These are phyloP conservation scores for Rotaria sp. DNA, from an alignment of 2,888 invertebrate genomes.

Conservation along the genomic window DNA sequence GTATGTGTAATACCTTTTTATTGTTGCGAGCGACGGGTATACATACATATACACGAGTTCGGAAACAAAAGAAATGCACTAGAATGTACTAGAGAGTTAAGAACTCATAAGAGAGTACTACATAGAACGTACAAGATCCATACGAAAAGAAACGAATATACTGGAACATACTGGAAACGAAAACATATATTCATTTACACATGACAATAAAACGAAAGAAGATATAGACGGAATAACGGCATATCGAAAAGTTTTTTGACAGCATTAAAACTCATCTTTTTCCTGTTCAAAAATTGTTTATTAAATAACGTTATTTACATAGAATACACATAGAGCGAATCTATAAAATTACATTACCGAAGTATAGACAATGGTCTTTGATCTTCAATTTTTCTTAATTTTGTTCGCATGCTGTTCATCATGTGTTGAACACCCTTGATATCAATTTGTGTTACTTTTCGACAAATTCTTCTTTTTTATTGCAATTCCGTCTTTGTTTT, in stretches of 20 bases:
- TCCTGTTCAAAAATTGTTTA: neutral
- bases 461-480: neutral
- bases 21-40: too few relatives aligned
- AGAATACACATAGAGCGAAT: too few relatives aligned
- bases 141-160: too few relatives aligned
- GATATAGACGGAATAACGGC: neutral
- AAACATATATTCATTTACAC: too few relatives aligned
- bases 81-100: too few relatives aligned
- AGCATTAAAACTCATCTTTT: neutral
- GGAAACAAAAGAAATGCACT: too few relatives aligned
- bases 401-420: neutral
- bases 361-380: neutral
- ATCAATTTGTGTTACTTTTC: neutral
- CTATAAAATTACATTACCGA: neutral
- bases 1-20: too few relatives aligned
- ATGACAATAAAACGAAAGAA: too few relatives aligned
- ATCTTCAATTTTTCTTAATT: conserved; percentile 20
- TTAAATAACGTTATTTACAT: neutral
- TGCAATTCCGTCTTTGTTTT: neutral
- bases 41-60: too few relatives aligned
- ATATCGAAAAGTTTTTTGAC: neutral
- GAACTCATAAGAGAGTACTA: too few relatives aligned
- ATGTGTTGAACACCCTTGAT: neutral
- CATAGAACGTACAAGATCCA: too few relatives aligned
- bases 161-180: too few relatives aligned